Percentiles rank a stretch among this genome's conserved stretches.
Evolutionary conservation across 2,113 vertebrate genomes (phyloP).

Genomic region (Tor tambroides): DNA sequence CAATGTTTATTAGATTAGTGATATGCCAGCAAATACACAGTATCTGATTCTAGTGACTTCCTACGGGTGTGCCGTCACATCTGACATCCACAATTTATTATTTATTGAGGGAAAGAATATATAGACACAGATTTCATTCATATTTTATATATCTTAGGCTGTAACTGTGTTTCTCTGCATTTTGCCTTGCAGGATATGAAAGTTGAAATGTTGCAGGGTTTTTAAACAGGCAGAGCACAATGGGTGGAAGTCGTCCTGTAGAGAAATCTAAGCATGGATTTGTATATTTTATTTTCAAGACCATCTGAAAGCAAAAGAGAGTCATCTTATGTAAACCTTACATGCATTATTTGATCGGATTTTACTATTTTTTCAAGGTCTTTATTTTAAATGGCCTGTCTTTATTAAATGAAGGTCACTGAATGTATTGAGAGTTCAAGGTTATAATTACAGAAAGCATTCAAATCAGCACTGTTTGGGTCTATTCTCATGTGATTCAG

Average conservation of each 20-base stretch:
- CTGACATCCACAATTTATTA: background rate
- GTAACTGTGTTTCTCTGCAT: background rate
- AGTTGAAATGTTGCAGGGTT: background rate
- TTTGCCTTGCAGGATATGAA: background rate
- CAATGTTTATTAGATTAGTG: background rate
- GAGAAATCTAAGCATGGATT: background rate
- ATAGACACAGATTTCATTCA: background rate
- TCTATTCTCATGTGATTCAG: background rate
- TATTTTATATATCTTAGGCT: background rate
- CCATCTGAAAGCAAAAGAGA: background rate
- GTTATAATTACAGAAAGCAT: background rate
- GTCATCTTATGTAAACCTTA: background rate
- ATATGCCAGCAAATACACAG: background rate
- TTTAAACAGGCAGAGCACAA: constrained; percentile 18
- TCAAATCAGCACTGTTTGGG: background rate
- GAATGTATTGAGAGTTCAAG: background rate
- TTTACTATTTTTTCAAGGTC: background rate
- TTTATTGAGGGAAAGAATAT: background rate
- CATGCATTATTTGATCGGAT: background rate
- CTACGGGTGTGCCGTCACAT: background rate
- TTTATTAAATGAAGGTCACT: background rate
- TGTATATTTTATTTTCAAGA: background rate
- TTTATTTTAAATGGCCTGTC: background rate
- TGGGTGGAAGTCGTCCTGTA: background rate
- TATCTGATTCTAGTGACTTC: background rate